These are phyloP conservation scores for Capricornis sumatraensis DNA, from an alignment of 2,113 vertebrate species.

Conservation along the genomic window DNA sequence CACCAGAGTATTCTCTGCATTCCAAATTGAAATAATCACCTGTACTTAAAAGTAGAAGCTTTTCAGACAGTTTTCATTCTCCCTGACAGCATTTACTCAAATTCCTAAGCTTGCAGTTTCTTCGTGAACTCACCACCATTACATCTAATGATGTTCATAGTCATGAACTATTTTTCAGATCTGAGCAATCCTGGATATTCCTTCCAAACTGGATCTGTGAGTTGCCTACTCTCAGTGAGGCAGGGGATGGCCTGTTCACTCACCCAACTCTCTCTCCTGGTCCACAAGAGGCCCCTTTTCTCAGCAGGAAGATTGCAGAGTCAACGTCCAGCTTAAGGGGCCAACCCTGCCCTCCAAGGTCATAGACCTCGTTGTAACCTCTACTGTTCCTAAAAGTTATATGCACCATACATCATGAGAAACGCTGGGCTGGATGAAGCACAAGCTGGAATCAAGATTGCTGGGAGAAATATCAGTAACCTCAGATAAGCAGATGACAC, in stretches of 20 bases:
- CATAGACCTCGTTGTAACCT: rapidly evolving
- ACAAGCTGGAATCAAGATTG: background rate
- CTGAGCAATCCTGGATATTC: background rate
- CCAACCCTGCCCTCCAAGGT: rapidly evolving
- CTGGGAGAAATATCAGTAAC: background rate
- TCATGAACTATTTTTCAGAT: background rate
- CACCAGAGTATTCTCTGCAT: background rate
- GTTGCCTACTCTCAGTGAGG: background rate
- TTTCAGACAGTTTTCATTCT: background rate
- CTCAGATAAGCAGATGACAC: background rate
- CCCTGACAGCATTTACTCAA: background rate
- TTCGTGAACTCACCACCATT: background rate
- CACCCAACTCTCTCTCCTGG: background rate
- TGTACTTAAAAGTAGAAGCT: background rate
- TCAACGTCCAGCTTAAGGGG: too few species aligned
- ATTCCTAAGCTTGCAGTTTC: background rate
- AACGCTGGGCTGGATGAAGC: background rate
- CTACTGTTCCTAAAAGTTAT: background rate
- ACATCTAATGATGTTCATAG: background rate
- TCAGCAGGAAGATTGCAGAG: background rate
- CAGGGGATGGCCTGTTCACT: too few species aligned
- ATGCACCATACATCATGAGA: background rate
- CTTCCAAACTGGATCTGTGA: background rate
- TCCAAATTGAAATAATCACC: background rate
- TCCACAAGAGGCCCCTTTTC: background rate